Evolutionary conservation across 2,113 vertebrate species (phyloP), one percentile per base, ranked within the genome.

Genomic region (Bubo blakistoni): DNA sequence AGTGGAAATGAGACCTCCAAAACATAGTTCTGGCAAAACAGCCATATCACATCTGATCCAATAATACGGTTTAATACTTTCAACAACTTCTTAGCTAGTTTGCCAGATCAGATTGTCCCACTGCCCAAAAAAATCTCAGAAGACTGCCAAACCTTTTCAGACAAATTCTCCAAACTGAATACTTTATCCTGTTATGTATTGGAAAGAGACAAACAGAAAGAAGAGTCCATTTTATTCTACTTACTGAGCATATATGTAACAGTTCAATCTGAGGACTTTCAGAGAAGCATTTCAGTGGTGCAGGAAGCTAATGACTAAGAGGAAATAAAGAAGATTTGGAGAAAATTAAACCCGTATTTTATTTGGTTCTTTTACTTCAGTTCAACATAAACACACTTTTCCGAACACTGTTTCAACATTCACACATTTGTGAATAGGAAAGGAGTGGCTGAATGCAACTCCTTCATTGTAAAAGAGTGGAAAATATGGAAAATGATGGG

Each of bases 101-200:
- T 66, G 92, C 87, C 93, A 91, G 86, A 95, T 93, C 84, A 76
- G 93, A 86, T 93, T 38, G 61, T 47, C 36, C 61, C 51, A 40
- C 40, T 32, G 15, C 74, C 90, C 83, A 92, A 87, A 76, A 81
- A 90, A 65, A 81, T 77, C 86, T 36, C 16, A 30, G 57, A 70
- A 90, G 29, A 66, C 61, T 88, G 90, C 90, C 81, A 82, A 55
- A 80, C 1, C 29, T 88, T 55, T 61, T 65, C 88, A 86, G 91
- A 86, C 76, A 61, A 71, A 89, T 82, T 73, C 81, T 40, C 67
- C 61, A 65, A 88, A 65, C 26, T 30, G 74, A 72, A 57, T 70
- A 54, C 74, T 95, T 91, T 57, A 40, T 59, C 51, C 61, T 82
- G 74, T 79, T 93, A 61, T 65, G 52, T 66, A 74, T 84, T 86